Conservation (phyloP, 2,113 vertebrate species). For the Piprites chloris region DNA sequence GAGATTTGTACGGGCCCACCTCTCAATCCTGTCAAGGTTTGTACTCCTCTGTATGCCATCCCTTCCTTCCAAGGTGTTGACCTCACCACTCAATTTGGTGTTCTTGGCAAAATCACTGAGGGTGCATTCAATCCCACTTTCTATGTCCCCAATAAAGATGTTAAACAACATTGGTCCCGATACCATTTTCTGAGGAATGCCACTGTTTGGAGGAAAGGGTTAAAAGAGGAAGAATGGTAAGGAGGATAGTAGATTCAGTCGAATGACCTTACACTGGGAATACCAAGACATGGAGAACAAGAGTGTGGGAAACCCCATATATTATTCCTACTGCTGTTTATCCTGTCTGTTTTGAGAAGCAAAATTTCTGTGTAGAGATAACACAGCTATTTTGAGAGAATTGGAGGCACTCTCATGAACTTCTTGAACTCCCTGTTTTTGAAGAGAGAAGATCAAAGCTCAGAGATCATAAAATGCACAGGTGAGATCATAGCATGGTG, state of each 20-base stretch:
- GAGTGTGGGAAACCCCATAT: neutral
- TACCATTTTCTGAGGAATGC: neutral
- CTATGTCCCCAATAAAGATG: accelerated
- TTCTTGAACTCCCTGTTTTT: neutral
- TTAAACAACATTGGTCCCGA: neutral
- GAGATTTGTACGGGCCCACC: accelerated
- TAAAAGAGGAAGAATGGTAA: neutral
- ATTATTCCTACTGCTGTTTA: neutral
- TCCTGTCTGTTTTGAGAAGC: neutral
- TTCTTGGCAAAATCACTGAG: neutral
- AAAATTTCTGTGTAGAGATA: neutral
- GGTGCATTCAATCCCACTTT: neutral
- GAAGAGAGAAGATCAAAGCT: neutral
- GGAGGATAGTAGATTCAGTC: neutral
- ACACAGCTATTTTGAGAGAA: neutral
- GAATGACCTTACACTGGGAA: neutral
- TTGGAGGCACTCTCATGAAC: neutral
- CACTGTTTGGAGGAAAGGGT: neutral
- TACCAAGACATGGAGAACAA: neutral
- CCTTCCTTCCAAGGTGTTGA: accelerated
- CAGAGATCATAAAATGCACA: neutral
- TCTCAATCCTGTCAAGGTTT: neutral
- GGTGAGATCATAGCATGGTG: neutral
- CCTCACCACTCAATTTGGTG: neutral
- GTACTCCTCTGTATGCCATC: neutral